Evolutionary conservation across 1,140 invertebrate genomes (phyloP), one percentile per base, ranked within the genome.

Genomic region (Nasonia vitripennis): DNA sequence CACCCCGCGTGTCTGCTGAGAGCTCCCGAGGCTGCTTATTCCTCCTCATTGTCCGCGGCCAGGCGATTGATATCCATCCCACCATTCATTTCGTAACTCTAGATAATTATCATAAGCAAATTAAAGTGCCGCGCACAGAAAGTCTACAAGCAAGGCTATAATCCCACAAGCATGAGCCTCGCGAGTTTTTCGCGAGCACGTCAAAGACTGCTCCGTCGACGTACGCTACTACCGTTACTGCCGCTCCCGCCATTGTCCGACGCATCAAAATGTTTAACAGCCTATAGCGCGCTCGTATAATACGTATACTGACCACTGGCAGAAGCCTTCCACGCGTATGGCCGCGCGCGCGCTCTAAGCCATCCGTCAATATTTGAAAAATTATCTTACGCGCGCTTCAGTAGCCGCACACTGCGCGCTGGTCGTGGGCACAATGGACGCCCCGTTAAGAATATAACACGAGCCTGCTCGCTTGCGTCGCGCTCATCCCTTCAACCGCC

Each of bases 331-430:
- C 14, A 34, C 48, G 23, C 27, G 23, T 55, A 31, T 41, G 75
- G 20, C 27, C 48, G 11, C 81, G 11, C 34, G 34, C 34, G 34
- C 27, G 27, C 68, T 12, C 10, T 71, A 45, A 68, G 20, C 48
- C 37, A 11, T 83, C 51, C 45, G 55, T 84, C 37, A 84, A 84
- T 78, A 84, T 78, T 84, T 84, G 62, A 84, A 78, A 84, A 84
- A 84, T 78, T 78, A 84, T 78, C 74, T 78, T 70, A 83, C 34
- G 11, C 41, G 7, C 27, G 27, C 27, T 27, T 27, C 27, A 27
- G 27, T 1, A 27, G 27, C 27, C 27, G 1, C 27, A 27, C 27
- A 27, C 27, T 27, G 27, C 1, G 27, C 27, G 27, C 27, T 27
- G 27, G 27, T 27, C 27, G 27, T 27, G 41, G 37, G 7, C 74